Conservation (phyloP, 2,113 vertebrate genomes). For the Rhinolophus sinicus region DNA sequence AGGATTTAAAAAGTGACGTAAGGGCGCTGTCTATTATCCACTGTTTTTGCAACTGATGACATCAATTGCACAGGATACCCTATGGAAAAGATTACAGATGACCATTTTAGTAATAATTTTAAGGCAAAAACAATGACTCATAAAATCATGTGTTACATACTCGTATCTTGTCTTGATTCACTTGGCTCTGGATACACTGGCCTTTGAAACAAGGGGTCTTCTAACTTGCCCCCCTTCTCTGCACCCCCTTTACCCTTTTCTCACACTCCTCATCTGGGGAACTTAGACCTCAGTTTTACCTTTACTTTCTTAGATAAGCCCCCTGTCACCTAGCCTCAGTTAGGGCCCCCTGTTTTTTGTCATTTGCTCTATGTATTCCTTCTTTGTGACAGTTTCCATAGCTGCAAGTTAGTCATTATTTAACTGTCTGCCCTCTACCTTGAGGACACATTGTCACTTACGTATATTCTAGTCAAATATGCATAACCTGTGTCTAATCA, state of each 20-base stretch:
- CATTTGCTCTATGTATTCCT: neutral
- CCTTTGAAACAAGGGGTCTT: neutral
- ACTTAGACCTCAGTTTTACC: neutral
- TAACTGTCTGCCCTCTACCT: neutral
- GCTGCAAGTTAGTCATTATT: neutral
- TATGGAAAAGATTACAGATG: neutral
- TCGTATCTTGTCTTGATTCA: neutral
- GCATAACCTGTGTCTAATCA: neutral
- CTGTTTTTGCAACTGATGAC: neutral
- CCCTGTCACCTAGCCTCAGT: too few species aligned
- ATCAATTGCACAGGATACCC: neutral
- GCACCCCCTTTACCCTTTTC: neutral
- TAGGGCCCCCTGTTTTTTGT: neutral
- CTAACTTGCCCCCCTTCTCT: neutral
- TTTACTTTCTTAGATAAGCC: neutral
- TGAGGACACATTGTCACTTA: neutral
- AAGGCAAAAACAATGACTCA: neutral
- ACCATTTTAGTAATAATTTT: neutral
- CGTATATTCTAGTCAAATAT: neutral
- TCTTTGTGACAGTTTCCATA: neutral
- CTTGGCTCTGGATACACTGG: neutral
- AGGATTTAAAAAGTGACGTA: neutral
- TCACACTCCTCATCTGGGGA: neutral
- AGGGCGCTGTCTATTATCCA: neutral
- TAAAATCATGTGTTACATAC: rapidly evolving